Base-by-base conservation (phyloP, 2,113 vertebrate species). In the Sebastes schlegelii region DNA sequence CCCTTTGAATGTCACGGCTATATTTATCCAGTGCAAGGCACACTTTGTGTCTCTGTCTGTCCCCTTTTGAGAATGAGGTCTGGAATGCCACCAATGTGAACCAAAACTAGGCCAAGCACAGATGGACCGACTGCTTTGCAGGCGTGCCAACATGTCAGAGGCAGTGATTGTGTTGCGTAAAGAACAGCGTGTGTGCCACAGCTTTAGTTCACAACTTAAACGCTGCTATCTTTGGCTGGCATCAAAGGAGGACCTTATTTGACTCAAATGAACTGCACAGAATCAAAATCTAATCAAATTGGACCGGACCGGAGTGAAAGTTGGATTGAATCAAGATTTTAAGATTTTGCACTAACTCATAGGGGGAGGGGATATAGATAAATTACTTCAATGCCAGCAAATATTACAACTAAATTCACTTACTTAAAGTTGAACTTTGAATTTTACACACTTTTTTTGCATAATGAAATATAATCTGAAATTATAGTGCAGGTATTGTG, bases 1-100 rank as follows among this genome's bases (percentile, higher is more conserved):
- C 70, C 74, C 66, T 89, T 68, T 86, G 84, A 93, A 94, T 91
- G 92, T 91, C 90, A 92, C 3, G 34, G 80, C 88, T 93, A 94
- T 87, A 93, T 93, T 93, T 93, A 92, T 77, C 89, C 62, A 52
- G 71, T 26, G 79, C 23, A 45, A 82, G 85, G 87, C 88, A 83
- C 89, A 89, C 83, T 78, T 83, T 46, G 88, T 58, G 80, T 84
- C 88, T 92, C 86, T 86, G 89, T 90, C 86, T 86, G 90, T 91
- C 86, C 88, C 86, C 87, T 90, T 34, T 90, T 80, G 89, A 94
- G 92, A 94, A 92, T 84, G 84, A 87, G 86, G 82, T 91, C 89
- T 92, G 91, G 92, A 93, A 91, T 76, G 80, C 78, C 77, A 93
- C 90, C 91, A 92, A 76, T 61, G 77, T 75, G 85, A 83, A 83